phyloP scores from a whole-genome alignment of 2,888 invertebrate species.

The Dynastes maya region DNA sequence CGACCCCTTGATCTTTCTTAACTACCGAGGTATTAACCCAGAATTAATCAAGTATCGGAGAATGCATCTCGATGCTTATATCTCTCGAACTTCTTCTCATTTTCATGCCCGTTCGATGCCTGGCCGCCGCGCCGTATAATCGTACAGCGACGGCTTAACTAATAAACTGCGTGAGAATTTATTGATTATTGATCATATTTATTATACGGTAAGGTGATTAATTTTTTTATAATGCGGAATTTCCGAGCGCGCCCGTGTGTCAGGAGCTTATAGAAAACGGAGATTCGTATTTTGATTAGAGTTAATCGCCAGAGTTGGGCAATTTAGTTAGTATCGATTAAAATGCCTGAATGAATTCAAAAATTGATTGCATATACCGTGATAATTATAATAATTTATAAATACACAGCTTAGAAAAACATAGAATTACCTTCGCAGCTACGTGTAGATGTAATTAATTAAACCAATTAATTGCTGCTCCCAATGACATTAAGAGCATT shows the following conservation, averaged over 20 bases:
- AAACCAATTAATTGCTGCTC: neutral
- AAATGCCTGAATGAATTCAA: constrained; percentile 46
- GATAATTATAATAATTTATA: constrained; percentile 54
- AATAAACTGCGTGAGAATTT: constrained; percentile 45
- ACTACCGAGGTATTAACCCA: constrained; percentile 52
- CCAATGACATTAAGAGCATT: neutral
- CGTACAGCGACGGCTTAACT: constrained; percentile 20
- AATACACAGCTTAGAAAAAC: constrained; percentile 3
- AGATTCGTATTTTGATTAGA: constrained; percentile 46
- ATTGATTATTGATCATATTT: constrained; percentile 47
- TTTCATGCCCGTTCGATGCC: constrained; percentile 11
- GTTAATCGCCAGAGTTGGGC: constrained; percentile 36
- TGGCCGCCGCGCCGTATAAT: neutral
- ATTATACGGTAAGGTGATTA: constrained; percentile 44
- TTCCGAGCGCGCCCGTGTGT: constrained; percentile 8
- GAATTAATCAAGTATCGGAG: constrained; percentile 50
- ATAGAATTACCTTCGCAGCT: constrained; percentile 1
- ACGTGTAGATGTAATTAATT: neutral
- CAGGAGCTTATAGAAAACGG: constrained; percentile 34
- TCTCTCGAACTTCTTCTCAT: constrained; percentile 29
- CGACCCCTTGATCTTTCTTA: constrained; percentile 59
- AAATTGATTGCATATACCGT: constrained; percentile 51
- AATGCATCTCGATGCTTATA: constrained; percentile 33
- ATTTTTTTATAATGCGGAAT: constrained; percentile 43
- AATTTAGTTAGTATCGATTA: constrained; percentile 42